Conservation (phyloP, 2,113 vertebrate species). For the Puma concolor region DNA sequence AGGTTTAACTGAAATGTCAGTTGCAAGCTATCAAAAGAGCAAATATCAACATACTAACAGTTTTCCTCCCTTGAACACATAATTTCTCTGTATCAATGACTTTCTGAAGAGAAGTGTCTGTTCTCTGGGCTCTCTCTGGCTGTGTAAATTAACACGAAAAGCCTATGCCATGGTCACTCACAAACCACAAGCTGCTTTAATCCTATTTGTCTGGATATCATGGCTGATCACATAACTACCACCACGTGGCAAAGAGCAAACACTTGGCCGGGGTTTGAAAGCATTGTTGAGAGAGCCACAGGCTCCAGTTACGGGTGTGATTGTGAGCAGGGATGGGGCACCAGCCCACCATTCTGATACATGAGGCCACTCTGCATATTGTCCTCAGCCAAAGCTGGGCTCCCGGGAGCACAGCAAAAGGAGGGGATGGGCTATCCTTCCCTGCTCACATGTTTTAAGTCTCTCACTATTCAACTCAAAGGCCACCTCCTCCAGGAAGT, state of each 20-base stretch:
- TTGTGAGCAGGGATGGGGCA: rapidly evolving
- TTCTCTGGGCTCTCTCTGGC: background rate
- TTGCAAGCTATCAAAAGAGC: conserved; percentile 43
- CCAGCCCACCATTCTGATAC: background rate
- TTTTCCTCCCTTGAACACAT: conserved; percentile 13
- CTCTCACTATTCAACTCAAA: background rate
- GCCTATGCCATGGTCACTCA: background rate
- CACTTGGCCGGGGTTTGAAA: background rate
- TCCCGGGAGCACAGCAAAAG: background rate
- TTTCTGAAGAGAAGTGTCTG: background rate
- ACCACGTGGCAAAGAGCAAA: background rate
- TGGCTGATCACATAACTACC: background rate
- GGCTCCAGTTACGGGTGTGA: background rate
- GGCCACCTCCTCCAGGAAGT: background rate
- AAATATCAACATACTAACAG: background rate
- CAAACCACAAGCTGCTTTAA: conserved; percentile 15
- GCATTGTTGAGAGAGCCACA: background rate
- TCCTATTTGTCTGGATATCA: background rate
- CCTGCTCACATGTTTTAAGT: background rate
- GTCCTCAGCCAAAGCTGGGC: background rate
- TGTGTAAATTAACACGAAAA: conserved; percentile 33
- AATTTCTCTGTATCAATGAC: background rate
- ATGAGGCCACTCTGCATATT: background rate
- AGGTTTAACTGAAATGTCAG: background rate
- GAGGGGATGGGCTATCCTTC: background rate